Conservation (phyloP, 2,113 vertebrate genomes). For the Butorides virescens region DNA sequence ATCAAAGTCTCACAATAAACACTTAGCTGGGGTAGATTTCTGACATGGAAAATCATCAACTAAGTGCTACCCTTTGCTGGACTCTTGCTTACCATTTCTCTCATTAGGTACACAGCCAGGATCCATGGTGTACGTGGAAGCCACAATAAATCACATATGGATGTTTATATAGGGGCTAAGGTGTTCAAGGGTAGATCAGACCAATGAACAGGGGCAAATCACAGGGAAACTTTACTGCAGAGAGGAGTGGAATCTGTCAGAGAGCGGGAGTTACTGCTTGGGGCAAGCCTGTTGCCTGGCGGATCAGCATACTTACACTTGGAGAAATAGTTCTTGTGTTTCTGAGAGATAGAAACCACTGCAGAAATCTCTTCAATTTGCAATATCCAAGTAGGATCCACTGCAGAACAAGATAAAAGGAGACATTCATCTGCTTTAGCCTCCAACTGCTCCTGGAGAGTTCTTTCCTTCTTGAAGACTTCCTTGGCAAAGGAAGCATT, state of each 20-base stretch:
- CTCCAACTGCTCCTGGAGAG: background rate
- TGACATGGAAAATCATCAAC: conserved; percentile 24
- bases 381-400: background rate
- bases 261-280: background rate
- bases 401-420: background rate
- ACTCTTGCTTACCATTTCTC: background rate
- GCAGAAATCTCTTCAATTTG: background rate
- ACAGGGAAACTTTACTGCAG: background rate
- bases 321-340: background rate
- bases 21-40: conserved; percentile 1
- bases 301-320: background rate
- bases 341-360: background rate
- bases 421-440: background rate
- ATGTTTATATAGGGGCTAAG: background rate
- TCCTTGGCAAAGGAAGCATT: background rate
- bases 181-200: background rate
- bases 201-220: background rate
- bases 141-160: background rate
- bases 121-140: background rate
- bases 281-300: background rate
- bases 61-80: background rate
- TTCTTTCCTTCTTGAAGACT: background rate
- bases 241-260: background rate
- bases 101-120: background rate
- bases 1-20: conserved; percentile 37